Conservation (phyloP, 1,140 invertebrate species). For the Listronotus oregonensis region DNA sequence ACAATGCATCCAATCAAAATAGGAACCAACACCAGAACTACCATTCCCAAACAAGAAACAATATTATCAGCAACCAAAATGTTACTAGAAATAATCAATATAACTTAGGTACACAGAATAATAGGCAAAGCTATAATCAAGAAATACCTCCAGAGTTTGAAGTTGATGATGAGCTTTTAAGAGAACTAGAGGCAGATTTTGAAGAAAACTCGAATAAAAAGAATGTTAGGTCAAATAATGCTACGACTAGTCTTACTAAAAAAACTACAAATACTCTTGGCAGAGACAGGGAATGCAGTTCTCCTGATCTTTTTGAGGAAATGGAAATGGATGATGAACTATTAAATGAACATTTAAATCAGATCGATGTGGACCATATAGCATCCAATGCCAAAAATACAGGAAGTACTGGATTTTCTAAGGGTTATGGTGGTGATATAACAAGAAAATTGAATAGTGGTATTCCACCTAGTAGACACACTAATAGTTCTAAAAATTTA, state of each 20-base stretch:
- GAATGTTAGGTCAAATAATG: background rate
- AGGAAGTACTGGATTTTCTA: background rate
- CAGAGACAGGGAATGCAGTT: constrained; percentile 15
- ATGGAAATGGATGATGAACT: constrained; percentile 34
- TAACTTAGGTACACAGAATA: background rate
- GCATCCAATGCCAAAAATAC: background rate
- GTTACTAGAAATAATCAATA: constrained; percentile 1
- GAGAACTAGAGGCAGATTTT: constrained; percentile 25
- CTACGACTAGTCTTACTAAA: constrained; percentile 16
- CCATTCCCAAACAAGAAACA: too few species aligned
- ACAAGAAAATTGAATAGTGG: background rate
- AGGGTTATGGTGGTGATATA: background rate
- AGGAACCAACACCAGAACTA: background rate
- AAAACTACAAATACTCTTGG: constrained; percentile 11
- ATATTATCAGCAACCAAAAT: background rate
- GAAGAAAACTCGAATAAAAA: constrained; percentile 6
- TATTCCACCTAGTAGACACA: background rate
- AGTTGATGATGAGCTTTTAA: constrained; percentile 19
- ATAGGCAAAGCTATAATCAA: background rate
- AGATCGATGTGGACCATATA: constrained; percentile 5
- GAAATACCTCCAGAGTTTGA: constrained; percentile 25
- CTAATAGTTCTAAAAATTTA: background rate
- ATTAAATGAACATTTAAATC: constrained; percentile 28
- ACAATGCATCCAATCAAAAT: background rate
- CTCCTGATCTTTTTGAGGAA: constrained; percentile 43